phyloP scores from a whole-genome alignment of 2,888 invertebrate species.

The Melanargia galathea region DNA sequence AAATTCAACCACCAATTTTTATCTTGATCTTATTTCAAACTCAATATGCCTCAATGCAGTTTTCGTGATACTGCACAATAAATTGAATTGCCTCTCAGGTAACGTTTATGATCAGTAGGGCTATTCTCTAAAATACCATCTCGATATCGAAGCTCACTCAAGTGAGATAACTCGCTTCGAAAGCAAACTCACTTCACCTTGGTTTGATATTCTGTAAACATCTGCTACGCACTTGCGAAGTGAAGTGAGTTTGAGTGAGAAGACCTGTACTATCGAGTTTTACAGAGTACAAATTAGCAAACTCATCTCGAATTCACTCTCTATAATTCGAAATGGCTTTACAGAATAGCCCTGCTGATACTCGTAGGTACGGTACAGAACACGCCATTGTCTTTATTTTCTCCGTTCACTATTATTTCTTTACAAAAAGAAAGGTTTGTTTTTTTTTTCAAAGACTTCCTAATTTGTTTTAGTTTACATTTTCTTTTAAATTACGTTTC shows the following conservation, averaged over 20 bases:
- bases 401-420: not conserved
- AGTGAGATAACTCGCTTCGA: too few species aligned
- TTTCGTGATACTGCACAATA: not conserved
- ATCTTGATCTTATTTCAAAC: not conserved
- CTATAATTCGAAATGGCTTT: too few species aligned
- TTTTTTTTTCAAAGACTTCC: not conserved
- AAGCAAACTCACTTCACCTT: too few species aligned
- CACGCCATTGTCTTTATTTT: not conserved
- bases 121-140: too few species aligned
- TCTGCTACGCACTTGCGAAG: too few species aligned
- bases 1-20: not conserved
- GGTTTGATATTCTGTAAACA: too few species aligned
- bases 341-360: too few species aligned
- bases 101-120: slow-evolving; percentile 1
- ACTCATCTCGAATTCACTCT: too few species aligned
- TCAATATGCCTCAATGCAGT: slow-evolving; percentile 4
- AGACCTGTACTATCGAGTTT: too few species aligned
- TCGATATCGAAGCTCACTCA: too few species aligned
- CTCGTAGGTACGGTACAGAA: not conserved
- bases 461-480: not conserved
- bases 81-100: not conserved
- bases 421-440: not conserved
- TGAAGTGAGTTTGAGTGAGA: too few species aligned
- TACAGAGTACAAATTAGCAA: too few species aligned
- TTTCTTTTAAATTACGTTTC: not conserved